Evolutionary conservation across 2,113 vertebrate species (phyloP), one percentile per base, ranked within the genome.

Genomic region (Calidris pugnax): DNA sequence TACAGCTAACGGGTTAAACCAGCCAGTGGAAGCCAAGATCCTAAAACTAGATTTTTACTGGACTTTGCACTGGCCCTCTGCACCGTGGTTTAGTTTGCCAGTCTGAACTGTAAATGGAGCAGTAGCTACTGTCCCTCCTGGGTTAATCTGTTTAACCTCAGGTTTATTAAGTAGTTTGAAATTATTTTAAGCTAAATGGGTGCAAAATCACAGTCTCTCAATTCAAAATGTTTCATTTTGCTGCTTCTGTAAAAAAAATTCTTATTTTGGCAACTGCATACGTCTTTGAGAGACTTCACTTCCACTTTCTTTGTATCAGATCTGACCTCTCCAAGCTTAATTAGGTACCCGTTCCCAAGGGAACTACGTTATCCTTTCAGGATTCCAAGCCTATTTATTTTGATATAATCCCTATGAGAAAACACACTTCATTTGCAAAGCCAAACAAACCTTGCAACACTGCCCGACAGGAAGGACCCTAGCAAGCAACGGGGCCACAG

Each of bases 341-440:
- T 93, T 84, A 92, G 64, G n/a, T 28, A 87, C 10, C 88, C 90
- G 91, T 94, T 93, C 92, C 85, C 90, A 55, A 60, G 33, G 53
- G 80, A 95, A 85, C 63, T 67, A 63, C 33, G 55, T 33, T 93
- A 88, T 18, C 57, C 90, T 75, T 28, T 79, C 55, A 83, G 66
- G 30, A 71, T 62, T 76, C 78, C 79, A 85, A 20, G 43, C 43
- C 24, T 51, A 93, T 88, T 79, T 91, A 82, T 72, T 81, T 72
- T 59, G 39, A 47, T 83, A 77, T 83, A 91, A 94, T 77, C 78
- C 85, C 30, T 76, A 90, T 62, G 23, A 89, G 76, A 96, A 96
- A 97, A 73, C 35, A 60, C 19, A 24, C 67, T 62, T 89, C 33
- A 33, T 47, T 48, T 35, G 18, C 59, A 60, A 71, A 90, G 35